phyloP scores from a whole-genome alignment of 2,888 invertebrate species.

The Cistogaster globosa region DNA sequence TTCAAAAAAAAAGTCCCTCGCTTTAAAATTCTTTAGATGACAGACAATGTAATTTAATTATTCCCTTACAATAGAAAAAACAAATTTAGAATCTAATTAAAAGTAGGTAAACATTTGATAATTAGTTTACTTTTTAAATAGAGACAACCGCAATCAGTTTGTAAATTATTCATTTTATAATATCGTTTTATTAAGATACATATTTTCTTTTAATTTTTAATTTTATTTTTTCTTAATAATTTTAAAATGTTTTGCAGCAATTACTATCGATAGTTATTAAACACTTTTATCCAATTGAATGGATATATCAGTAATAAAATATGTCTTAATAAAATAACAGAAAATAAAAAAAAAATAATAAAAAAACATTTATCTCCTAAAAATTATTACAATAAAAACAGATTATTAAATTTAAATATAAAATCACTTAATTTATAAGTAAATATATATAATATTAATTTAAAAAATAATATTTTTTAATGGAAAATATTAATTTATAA shows the following conservation, averaged over 20 bases:
- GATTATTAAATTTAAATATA: constrained; percentile 48
- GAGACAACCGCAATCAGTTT: constrained; percentile 23
- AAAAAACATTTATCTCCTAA: constrained; percentile 30
- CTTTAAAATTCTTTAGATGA: constrained; percentile 54
- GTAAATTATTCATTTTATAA: constrained; percentile 61
- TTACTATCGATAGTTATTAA: constrained; percentile 31
- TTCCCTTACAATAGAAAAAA: constrained; percentile 23
- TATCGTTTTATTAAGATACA: constrained; percentile 49
- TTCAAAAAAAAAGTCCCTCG: constrained; percentile 40
- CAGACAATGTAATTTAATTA: constrained; percentile 58
- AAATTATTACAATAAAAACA: constrained; percentile 45
- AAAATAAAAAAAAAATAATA: constrained; percentile 17
- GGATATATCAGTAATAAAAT: constrained; percentile 50
- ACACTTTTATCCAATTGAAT: constrained; percentile 60
- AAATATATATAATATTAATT: constrained; percentile 49
- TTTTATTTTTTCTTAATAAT: constrained; percentile 6
- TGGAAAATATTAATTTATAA: constrained; percentile 34
- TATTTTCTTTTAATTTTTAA: constrained; percentile 46
- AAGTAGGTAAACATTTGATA: constrained; percentile 16
- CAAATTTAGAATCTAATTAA: constrained; percentile 36
- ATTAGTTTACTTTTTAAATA: constrained; percentile 25
- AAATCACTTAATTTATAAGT: constrained; percentile 56
- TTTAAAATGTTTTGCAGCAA: constrained; percentile 16
- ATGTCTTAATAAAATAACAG: constrained; percentile 33
- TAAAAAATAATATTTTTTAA: constrained; percentile 38